Conservation (phyloP, 2,113 vertebrate genomes). For the Columba janthina region DNA sequence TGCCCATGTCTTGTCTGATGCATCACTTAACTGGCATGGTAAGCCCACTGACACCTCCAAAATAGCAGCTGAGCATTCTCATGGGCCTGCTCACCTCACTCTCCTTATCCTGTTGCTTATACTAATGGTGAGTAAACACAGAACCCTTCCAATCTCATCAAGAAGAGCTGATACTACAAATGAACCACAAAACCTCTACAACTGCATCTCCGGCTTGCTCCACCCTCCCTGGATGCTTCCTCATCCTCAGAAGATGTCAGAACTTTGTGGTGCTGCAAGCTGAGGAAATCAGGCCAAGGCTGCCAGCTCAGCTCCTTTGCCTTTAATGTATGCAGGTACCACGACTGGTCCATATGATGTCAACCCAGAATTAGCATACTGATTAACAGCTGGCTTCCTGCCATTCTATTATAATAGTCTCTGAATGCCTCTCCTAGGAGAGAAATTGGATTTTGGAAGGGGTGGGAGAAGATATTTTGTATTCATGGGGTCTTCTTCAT, state of each 20-base stretch:
- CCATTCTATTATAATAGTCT: slow-evolving; percentile 42
- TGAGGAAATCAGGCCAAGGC: neutral
- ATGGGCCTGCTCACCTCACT: neutral
- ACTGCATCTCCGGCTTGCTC: neutral
- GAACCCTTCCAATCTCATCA: neutral
- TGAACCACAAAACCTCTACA: neutral
- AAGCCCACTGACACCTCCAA: neutral
- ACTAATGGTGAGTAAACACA: neutral
- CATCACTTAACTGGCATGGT: neutral
- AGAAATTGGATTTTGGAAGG: slow-evolving; percentile 34
- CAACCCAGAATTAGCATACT: slow-evolving; percentile 41
- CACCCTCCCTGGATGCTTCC: neutral
- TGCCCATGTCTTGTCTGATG: neutral
- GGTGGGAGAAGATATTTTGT: slow-evolving; percentile 1
- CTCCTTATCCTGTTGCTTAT: neutral
- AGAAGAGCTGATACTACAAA: neutral
- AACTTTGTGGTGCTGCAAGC: neutral
- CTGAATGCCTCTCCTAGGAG: slow-evolving; percentile 58
- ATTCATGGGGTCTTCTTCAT: slow-evolving; percentile 11
- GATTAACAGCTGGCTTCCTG: slow-evolving; percentile 57
- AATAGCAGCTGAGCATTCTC: neutral
- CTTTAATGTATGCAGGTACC: neutral
- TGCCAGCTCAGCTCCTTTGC: slow-evolving; percentile 7
- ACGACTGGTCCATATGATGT: neutral
- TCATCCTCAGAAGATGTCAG: neutral